A percentile compares a stretch with the other conserved stretches of the same genome.
These are phyloP conservation scores for Carduelis carduelis DNA, from an alignment of 2,797 vertebrate species.

Conservation along the genomic window DNA sequence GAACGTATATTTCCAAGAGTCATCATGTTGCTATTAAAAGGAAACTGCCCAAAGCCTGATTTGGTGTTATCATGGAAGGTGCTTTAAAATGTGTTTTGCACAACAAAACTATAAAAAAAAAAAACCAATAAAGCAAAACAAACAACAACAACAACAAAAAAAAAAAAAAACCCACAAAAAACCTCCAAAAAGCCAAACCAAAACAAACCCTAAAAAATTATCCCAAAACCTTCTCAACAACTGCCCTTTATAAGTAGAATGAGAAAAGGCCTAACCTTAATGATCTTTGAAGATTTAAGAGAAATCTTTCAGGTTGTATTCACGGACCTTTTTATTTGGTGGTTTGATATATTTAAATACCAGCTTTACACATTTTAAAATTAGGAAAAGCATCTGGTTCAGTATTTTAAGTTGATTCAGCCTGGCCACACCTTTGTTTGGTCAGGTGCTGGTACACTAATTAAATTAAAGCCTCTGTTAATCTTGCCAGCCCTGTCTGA, in stretches of 20 bases:
- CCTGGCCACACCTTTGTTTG: slow-evolving; percentile 66
- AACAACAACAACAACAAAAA: too few species aligned
- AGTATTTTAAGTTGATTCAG: slow-evolving; percentile 42
- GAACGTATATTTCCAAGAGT: background rate
- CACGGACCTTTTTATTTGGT: background rate
- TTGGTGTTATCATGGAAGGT: background rate
- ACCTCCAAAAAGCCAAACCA: background rate
- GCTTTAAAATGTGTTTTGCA: background rate
- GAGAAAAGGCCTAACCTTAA: background rate
- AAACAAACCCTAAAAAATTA: background rate
- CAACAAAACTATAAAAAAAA: background rate
- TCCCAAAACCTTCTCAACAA: background rate
- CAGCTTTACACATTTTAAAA: slow-evolving; percentile 7
- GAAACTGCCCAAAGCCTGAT: background rate
- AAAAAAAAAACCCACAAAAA: too few species aligned
- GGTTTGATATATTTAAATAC: background rate
- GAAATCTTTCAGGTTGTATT: background rate
- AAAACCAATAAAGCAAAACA: too few species aligned
- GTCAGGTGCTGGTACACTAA: slow-evolving; percentile 57
- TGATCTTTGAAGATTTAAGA: background rate
- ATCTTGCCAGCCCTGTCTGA: slow-evolving; percentile 21
- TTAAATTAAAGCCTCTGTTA: slow-evolving; percentile 56
- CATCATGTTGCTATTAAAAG: background rate
- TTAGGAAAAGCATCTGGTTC: slow-evolving; percentile 15
- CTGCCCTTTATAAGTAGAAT: background rate